These are phyloP conservation scores for Poecile montanus DNA, from an alignment of 2,797 vertebrate species.

Conservation along the genomic window DNA sequence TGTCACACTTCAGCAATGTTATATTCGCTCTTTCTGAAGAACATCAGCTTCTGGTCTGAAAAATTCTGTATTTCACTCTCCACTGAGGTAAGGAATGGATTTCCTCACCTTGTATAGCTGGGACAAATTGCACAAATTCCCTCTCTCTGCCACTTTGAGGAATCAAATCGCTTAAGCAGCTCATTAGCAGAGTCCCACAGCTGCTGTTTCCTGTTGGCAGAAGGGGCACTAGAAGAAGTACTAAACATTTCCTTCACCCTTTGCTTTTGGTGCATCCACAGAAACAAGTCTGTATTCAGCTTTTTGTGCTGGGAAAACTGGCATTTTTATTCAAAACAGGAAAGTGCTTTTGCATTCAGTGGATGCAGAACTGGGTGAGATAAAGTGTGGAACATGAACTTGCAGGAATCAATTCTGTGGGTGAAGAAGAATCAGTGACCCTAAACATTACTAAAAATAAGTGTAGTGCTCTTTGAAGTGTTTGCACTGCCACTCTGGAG, in stretches of 20 bases:
- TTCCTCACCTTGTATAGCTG: not conserved
- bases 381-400: not conserved
- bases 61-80: slow-evolving; percentile 16
- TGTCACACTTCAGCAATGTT: not conserved
- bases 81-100: not conserved
- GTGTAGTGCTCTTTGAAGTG: not conserved
- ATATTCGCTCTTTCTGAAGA: not conserved
- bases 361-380: not conserved
- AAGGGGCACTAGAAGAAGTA: not conserved
- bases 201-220: not conserved
- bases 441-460: slow-evolving; percentile 19
- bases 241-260: not conserved
- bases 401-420: slow-evolving; percentile 19
- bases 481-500: not conserved
- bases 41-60: not conserved
- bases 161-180: not conserved
- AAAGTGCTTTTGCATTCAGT: not conserved
- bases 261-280: not conserved
- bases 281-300: not conserved
- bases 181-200: not conserved
- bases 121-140: not conserved
- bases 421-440: slow-evolving; percentile 20
- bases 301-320: not conserved
- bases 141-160: not conserved
- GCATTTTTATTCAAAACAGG: not conserved